Conservation (phyloP, 2,888 invertebrate genomes). For the Dryadula phaetusa region DNA sequence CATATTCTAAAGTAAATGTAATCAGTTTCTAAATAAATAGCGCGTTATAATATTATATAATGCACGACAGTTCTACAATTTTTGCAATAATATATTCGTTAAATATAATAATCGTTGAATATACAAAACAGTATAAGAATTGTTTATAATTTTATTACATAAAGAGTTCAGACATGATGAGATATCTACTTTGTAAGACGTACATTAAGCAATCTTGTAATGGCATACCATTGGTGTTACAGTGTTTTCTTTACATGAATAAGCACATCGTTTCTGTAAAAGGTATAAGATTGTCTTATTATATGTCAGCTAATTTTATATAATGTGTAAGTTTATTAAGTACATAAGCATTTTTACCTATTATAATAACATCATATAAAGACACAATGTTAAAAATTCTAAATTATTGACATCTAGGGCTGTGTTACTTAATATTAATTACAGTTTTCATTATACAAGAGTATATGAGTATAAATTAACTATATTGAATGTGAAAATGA, state of each 20-base stretch:
- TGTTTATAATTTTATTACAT: constrained; percentile 11
- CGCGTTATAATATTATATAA: neutral
- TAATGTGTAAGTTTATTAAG: constrained; percentile 12
- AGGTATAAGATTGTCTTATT: neutral
- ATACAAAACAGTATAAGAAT: constrained; percentile 5
- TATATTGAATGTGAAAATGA: constrained; percentile 20
- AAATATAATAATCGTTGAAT: constrained; percentile 5
- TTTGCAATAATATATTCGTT: constrained; percentile 18
- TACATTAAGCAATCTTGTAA: constrained; percentile 1
- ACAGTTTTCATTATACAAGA: constrained; percentile 17
- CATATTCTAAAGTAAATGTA: constrained; percentile 22
- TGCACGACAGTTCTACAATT: neutral
- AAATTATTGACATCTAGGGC: constrained; percentile 20
- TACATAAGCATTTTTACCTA: constrained; percentile 15
- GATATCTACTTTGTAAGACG: constrained; percentile 11
- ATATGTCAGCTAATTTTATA: constrained; percentile 10
- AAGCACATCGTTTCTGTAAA: constrained; percentile 4
- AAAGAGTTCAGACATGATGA: constrained; percentile 8
- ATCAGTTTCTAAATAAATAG: constrained; percentile 15
- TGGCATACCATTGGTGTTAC: neutral
- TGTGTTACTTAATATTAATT: constrained; percentile 22
- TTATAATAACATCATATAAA: constrained; percentile 3
- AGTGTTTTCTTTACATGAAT: neutral
- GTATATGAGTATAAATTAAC: constrained; percentile 21
- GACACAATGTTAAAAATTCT: constrained; percentile 19